Evolutionary conservation across 1,140 invertebrate genomes (phyloP), one percentile per base, ranked within the genome.

Genomic region (Penaeus chinensis): DNA sequence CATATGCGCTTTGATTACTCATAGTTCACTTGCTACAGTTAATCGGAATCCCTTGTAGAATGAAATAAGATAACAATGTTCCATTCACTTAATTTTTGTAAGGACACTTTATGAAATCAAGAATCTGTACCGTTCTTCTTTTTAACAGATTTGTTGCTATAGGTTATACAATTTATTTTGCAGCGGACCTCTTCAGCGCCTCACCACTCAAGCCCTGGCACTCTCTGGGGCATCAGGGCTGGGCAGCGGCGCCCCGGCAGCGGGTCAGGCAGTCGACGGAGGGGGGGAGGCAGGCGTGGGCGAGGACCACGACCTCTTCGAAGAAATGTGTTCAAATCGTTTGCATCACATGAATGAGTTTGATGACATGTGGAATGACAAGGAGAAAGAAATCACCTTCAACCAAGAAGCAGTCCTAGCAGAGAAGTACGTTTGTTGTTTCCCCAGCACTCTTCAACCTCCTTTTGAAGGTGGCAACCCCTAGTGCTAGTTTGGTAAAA

Each of bases 151-250:
- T 62, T 60, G 13, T 54, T 22, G 37, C 16, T 74, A 5, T 16
- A 24, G 47, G 27, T 47, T 79, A 19, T 13, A 32, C n/a, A 13
- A 66, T 71, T 71, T n/a, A 76, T 61, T 66, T 79, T 54, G 27
- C 87, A 88, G 87, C 80, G 87, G 87, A 62, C 87, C 87, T 60
- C 82, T 88, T 22, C 87, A 88, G 54, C 82, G 87, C 32, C 42
- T 88, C 22, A 80, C 81, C 19, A 88, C 87, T 13, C 82, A 84
- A 78, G 81, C 74, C 22, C 82, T 88, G 24, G 82, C 82, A 13
- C 27, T 88, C 22, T 79, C 82, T 69, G 77, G 82, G 8, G 62
- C 74, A 27, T 16, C 47, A 24, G 85, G 69, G 11, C 27, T 82
- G 63, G 85, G 80, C 61, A 76, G 24, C 20, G 63, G 47, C 22